Percentiles rank a stretch among this genome's conserved stretches.
phyloP scores from a whole-genome alignment of 1,140 invertebrate genomes.

The Pseudomyrmex sp. region DNA sequence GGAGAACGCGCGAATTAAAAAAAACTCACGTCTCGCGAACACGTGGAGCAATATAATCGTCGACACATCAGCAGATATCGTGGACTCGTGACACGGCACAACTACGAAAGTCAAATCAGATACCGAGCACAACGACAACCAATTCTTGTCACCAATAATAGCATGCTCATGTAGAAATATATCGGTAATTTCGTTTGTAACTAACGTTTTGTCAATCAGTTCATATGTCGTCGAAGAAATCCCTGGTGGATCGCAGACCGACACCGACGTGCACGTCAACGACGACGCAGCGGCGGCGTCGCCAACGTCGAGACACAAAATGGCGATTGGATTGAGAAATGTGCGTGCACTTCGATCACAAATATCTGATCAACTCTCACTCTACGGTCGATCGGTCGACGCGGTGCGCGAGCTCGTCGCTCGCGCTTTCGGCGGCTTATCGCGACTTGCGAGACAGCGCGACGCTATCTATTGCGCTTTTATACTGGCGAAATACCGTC shows the following conservation, averaged over 20 bases:
- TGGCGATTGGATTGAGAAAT: no score
- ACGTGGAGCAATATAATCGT: no score
- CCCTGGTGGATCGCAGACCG: background rate
- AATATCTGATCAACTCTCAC: background rate
- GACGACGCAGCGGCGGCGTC: background rate
- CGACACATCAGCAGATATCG: slow-evolving; percentile 37
- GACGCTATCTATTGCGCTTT: background rate
- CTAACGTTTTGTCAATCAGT: slow-evolving; percentile 15
- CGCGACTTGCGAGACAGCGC: background rate
- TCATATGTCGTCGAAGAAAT: background rate
- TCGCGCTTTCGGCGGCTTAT: background rate
- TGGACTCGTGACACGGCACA: slow-evolving; percentile 58
- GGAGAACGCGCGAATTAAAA: no score
- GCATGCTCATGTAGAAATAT: slow-evolving; percentile 9
- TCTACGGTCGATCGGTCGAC: background rate
- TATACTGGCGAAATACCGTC: background rate
- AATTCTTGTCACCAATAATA: background rate
- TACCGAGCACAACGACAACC: background rate
- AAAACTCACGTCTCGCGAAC: no score
- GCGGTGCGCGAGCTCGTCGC: background rate
- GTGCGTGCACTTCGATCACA: no score
- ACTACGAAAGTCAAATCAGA: slow-evolving; percentile 66
- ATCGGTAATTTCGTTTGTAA: slow-evolving; percentile 18
- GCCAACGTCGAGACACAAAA: background rate
- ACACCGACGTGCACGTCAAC: background rate